phyloP scores from a whole-genome alignment of 2,888 invertebrate genomes.

The Callinectes sapidus region DNA sequence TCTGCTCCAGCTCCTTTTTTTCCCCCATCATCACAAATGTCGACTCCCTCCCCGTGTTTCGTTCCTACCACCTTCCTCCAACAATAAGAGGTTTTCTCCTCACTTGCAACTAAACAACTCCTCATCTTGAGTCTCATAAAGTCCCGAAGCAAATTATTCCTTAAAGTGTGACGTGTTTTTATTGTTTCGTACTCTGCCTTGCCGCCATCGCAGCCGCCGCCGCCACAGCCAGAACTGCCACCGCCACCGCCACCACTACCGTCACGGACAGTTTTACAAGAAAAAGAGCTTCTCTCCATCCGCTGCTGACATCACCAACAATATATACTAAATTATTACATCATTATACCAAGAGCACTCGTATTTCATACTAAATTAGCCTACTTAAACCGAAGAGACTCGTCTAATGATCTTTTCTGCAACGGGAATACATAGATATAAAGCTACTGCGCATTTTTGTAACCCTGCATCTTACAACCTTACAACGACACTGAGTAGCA shows the following conservation, averaged over 20 bases:
- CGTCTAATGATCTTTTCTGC: neutral
- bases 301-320: neutral
- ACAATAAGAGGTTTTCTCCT: slow-evolving; percentile 8
- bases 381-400: neutral
- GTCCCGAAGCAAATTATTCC: slow-evolving; percentile 17
- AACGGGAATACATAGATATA: neutral
- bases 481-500: neutral
- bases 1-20: neutral
- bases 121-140: slow-evolving; percentile 23
- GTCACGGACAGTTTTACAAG: neutral
- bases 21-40: neutral
- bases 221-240: neutral
- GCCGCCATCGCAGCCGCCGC: neutral
- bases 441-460: neutral
- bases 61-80: slow-evolving; percentile 9
- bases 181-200: slow-evolving; percentile 34
- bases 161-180: slow-evolving; percentile 36
- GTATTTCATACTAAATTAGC: neutral
- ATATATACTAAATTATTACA: neutral
- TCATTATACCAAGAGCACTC: neutral
- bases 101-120: slow-evolving; percentile 31
- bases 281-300: neutral
- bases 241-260: neutral
- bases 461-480: neutral
- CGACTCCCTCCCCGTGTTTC: neutral